These are phyloP conservation scores for Cylindroiulus punctatus DNA, from an alignment of 2,888 invertebrate species.

Conservation along the genomic window DNA sequence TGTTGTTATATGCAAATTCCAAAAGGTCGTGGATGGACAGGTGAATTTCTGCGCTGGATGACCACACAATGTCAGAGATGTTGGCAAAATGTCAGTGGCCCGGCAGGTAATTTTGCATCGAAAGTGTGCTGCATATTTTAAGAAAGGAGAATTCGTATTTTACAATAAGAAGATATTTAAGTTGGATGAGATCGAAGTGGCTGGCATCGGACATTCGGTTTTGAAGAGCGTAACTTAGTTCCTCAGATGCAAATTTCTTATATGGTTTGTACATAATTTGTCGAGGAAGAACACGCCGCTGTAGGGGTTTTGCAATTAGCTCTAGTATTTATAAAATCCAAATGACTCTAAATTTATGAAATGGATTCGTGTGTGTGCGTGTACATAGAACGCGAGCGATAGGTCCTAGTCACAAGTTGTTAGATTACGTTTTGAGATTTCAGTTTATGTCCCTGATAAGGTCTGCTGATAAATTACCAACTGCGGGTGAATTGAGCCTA, in stretches of 20 bases:
- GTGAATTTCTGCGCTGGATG: not conserved
- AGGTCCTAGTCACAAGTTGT: not conserved
- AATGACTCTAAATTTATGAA: not conserved
- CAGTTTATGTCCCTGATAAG: not conserved
- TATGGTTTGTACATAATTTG: not conserved
- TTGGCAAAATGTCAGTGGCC: not conserved
- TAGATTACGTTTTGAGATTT: conserved; percentile 3
- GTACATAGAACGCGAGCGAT: not conserved
- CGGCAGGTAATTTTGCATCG: not conserved
- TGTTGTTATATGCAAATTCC: no score
- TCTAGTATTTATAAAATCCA: not conserved
- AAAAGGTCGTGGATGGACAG: no score
- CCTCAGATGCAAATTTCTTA: conserved; percentile 18
- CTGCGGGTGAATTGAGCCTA: no score
- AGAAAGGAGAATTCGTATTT: conserved; percentile 10
- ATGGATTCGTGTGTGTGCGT: not conserved
- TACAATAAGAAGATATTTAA: conserved; percentile 1
- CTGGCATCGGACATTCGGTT: not conserved
- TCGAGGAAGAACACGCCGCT: not conserved
- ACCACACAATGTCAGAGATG: not conserved
- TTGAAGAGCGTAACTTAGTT: conserved; percentile 1
- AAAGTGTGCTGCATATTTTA: not conserved
- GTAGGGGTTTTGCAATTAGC: not conserved
- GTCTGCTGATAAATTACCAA: conserved; percentile 12
- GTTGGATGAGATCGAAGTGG: not conserved